Percentiles rank a stretch among this genome's conserved stretches.
phyloP scores from a whole-genome alignment of 2,113 vertebrate species.

The Tinamus guttatus region DNA sequence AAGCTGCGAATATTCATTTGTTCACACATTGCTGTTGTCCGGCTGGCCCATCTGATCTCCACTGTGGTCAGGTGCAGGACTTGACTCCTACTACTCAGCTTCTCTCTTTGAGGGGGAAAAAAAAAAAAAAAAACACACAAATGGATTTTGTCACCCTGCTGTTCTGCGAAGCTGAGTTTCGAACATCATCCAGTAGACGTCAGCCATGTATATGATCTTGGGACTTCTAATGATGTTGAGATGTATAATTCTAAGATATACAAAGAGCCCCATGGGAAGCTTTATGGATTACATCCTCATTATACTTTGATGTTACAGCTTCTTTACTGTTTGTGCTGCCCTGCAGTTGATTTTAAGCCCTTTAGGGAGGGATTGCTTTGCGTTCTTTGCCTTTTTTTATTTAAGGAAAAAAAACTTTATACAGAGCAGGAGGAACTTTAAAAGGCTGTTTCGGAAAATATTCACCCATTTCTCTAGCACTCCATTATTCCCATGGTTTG shows the following conservation, averaged over 20 bases:
- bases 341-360: background rate
- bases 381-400: background rate
- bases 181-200: background rate
- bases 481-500: background rate
- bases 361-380: background rate
- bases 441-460: background rate
- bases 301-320: background rate
- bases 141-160: background rate
- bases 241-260: background rate
- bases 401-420: background rate
- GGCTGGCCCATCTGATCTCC: background rate
- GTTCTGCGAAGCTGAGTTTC: background rate
- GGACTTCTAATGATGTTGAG: background rate
- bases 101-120: background rate
- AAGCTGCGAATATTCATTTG: background rate
- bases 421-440: background rate
- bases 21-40: background rate
- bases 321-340: background rate
- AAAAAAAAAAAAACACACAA: background rate
- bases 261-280: background rate
- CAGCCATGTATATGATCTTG: background rate
- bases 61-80: background rate
- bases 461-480: background rate
- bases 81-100: background rate
- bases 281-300: background rate